A percentile compares a stretch with the other conserved stretches of the same genome.
These are phyloP conservation scores for Oegoconia quadripuncta DNA, from an alignment of 2,888 invertebrate species.

Conservation along the genomic window DNA sequence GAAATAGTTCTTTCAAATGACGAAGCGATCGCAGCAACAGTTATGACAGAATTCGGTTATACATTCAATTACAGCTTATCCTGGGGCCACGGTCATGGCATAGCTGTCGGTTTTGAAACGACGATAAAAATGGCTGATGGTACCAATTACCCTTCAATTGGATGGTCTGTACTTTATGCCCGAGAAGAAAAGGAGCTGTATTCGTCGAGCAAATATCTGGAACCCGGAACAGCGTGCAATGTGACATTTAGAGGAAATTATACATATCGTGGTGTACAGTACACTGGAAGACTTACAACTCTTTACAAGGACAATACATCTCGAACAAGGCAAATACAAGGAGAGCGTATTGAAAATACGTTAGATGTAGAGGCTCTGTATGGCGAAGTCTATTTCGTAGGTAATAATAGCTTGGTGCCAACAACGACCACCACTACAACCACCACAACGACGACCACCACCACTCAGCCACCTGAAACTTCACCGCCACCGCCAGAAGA, in stretches of 20 bases:
- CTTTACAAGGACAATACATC: conserved; percentile 82
- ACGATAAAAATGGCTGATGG: conserved; percentile 80
- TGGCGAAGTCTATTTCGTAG: conserved; percentile 87
- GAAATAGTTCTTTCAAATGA: conserved; percentile 73
- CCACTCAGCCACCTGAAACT: conserved; percentile 71
- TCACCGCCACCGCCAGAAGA: conserved; percentile 71
- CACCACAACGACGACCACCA: conserved; percentile 81
- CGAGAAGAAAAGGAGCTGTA: conserved; percentile 77
- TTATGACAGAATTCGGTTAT: conserved; percentile 87
- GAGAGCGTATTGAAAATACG: conserved; percentile 82
- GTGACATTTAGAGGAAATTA: conserved; percentile 87
- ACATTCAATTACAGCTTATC: conserved; percentile 84
- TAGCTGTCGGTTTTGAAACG: conserved; percentile 84
- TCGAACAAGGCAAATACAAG: conserved; percentile 79
- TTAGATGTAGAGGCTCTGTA: conserved; percentile 85
- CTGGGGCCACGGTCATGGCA: conserved; percentile 89
- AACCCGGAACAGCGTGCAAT: conserved; percentile 89
- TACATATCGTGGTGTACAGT: conserved; percentile 86
- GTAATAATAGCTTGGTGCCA: conserved; percentile 87
- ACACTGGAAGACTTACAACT: conserved; percentile 84
- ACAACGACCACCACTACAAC: conserved; percentile 83
- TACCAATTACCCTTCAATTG: conserved; percentile 77
- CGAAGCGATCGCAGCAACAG: conserved; percentile 77
- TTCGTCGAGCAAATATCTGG: conserved; percentile 82
- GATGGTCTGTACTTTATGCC: conserved; percentile 83